phyloP scores from a whole-genome alignment of 1,140 invertebrate genomes.

The Drosophila tsacasi region DNA sequence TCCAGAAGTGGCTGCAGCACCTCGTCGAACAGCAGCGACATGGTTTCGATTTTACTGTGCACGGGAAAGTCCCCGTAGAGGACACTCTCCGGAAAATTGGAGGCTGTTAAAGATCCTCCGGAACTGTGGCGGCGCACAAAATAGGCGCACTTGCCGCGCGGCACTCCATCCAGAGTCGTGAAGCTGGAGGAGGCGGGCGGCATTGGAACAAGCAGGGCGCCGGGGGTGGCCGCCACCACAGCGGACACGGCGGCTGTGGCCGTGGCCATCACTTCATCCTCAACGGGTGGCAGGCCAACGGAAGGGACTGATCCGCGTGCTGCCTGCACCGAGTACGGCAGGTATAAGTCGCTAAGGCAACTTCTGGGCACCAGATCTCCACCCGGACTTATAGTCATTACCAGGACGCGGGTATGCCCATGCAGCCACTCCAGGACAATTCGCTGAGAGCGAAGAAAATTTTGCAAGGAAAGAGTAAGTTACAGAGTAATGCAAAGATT shows the following conservation, averaged over 20 bases:
- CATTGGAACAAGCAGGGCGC: conserved; percentile 65
- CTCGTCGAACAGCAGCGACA: conserved; percentile 91
- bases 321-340: conserved; percentile 55
- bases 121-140: conserved; percentile 88
- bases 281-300: conserved; percentile 81
- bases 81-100: conserved; percentile 87
- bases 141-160: conserved; percentile 88
- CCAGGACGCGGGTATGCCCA: conserved; percentile 86
- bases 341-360: conserved; percentile 68
- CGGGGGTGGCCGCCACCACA: conserved; percentile 57
- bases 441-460: conserved; percentile 79
- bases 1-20: conserved; percentile 90
- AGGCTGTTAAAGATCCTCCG: conserved; percentile 86
- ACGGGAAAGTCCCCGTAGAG: conserved; percentile 91
- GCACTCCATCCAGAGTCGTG: conserved; percentile 78
- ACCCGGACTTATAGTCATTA: conserved; percentile 86
- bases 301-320: conserved; percentile 85
- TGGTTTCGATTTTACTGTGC: conserved; percentile 86
- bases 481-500: neutral
- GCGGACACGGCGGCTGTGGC: conserved; percentile 53
- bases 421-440: conserved; percentile 86
- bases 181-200: conserved; percentile 75
- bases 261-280: conserved; percentile 35
- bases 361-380: conserved; percentile 84
- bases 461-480: neutral